phyloP scores from a whole-genome alignment of 2,888 invertebrate genomes.

The Cylloceria caligata region DNA sequence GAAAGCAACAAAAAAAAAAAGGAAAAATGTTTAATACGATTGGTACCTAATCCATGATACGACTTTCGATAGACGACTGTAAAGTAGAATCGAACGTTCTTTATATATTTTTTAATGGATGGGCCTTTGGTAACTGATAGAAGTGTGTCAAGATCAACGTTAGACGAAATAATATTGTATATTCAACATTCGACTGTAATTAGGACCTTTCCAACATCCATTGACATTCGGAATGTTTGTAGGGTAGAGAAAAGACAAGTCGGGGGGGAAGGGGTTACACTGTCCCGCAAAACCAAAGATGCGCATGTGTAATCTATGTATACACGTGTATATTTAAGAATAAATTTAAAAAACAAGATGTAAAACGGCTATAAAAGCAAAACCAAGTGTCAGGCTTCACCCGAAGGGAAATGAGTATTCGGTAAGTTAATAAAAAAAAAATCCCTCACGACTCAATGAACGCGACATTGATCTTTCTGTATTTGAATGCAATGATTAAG shows the following conservation, averaged over 20 bases:
- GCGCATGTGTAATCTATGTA: conserved; percentile 56
- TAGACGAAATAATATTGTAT: conserved; percentile 41
- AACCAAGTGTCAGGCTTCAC: conserved; percentile 7
- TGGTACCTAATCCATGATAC: conserved; percentile 19
- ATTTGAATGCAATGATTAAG: conserved; percentile 46
- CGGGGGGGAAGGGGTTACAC: conserved; percentile 35
- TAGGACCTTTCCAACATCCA: conserved; percentile 33
- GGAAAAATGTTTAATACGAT: conserved; percentile 17
- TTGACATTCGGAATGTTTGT: conserved; percentile 26
- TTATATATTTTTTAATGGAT: conserved; percentile 38
- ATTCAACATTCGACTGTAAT: conserved; percentile 39
- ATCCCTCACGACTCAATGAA: conserved; percentile 33
- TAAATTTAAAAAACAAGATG: conserved; percentile 34
- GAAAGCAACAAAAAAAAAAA: neutral
- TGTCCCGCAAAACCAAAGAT: conserved; percentile 73
- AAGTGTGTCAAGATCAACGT: conserved; percentile 22
- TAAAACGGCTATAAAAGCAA: neutral
- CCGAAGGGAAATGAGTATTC: conserved; percentile 52
- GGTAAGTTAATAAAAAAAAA: conserved; percentile 39
- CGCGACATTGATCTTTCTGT: conserved; percentile 30
- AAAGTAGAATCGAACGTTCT: conserved; percentile 33
- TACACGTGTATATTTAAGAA: conserved; percentile 50
- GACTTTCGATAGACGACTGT: conserved; percentile 19
- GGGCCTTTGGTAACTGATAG: conserved; percentile 27
- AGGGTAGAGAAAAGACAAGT: conserved; percentile 37